phyloP scores from a whole-genome alignment of 2,797 vertebrate species.

The Aulostomus chinensis region DNA sequence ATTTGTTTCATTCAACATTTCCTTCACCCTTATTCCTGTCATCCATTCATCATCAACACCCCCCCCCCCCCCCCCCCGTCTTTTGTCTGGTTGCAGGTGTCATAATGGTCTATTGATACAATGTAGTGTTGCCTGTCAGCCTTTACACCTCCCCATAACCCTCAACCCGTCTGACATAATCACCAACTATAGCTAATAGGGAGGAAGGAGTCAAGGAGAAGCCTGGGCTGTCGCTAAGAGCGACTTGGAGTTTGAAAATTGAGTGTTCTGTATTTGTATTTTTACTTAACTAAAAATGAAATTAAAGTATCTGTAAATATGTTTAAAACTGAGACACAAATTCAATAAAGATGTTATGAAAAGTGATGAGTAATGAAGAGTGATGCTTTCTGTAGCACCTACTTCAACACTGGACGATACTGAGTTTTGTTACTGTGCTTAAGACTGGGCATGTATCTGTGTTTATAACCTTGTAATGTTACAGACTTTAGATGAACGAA shows the following conservation, averaged over 20 bases:
- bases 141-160: neutral
- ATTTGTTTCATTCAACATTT: neutral
- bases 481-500: too few species aligned
- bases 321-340: slow-evolving; percentile 82
- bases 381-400: neutral
- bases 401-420: neutral
- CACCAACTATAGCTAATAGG: slow-evolving; percentile 26
- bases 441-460: too few species aligned
- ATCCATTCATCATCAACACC: slow-evolving; percentile 1
- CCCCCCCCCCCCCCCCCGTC: neutral
- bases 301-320: slow-evolving; percentile 83
- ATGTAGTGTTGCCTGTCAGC: slow-evolving; percentile 6
- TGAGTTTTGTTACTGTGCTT: neutral
- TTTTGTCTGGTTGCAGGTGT: slow-evolving; percentile 12
- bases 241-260: slow-evolving; percentile 71
- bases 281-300: slow-evolving; percentile 76
- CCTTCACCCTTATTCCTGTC: slow-evolving; percentile 8
- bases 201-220: slow-evolving; percentile 30
- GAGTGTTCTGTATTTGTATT: slow-evolving; percentile 85
- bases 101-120: slow-evolving; percentile 19
- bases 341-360: slow-evolving; percentile 85
- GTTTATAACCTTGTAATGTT: too few species aligned
- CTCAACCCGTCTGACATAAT: slow-evolving; percentile 7
- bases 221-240: slow-evolving; percentile 40
- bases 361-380: slow-evolving; percentile 51